Evolutionary conservation across 2,888 invertebrate genomes (phyloP), one percentile per base, ranked within the genome.

Genomic region (Corythucha ciliata): DNA sequence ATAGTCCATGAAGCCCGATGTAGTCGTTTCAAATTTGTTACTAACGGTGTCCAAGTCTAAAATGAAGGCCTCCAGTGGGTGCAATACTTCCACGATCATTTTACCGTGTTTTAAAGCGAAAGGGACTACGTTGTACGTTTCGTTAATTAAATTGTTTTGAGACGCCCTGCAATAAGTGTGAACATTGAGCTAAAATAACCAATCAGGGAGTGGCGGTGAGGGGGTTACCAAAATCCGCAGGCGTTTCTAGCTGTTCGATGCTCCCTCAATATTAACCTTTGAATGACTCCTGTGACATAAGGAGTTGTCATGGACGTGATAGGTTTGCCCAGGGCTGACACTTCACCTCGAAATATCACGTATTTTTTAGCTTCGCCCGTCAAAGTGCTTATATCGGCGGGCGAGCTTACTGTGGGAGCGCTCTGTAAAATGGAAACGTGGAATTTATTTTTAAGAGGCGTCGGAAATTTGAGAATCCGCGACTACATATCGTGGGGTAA

Each of bases 11-110:
- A 88, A 74, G 7, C 81, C 80, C 2, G 83, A 77, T 0, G 79
- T 76, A 61, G 80, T 80, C 0, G 87, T 84, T 64, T 85, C 82
- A 66, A 88, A 91, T 55, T 81, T 78, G 67, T 87, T 86, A 34
- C 85, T 82, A 58, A 90, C 81, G 1, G 83, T 80, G 62, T 88
- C 87, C 73, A 91, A 74, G 62, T 87, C 84, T 69, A 78, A 65
- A 62, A 81, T 73, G 59, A 84, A 81, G 0, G 87, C 83, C 49
- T 81, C 74, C 48, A 83, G 67, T 1, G 80, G 82, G 66, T 90
- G 88, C 3, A 80, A 68, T 44, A 90, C 76, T 69, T 87, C 85
- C 27, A 90, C 78, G 54, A 74, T 74, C 59, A 72, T 67, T 24
- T 71, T 70, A 12, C 79, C 79, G 52, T 69, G 70, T 63, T 72